Evolutionary conservation across 1,140 invertebrate genomes (phyloP).

Genomic region (Sinonovacula constricta): DNA sequence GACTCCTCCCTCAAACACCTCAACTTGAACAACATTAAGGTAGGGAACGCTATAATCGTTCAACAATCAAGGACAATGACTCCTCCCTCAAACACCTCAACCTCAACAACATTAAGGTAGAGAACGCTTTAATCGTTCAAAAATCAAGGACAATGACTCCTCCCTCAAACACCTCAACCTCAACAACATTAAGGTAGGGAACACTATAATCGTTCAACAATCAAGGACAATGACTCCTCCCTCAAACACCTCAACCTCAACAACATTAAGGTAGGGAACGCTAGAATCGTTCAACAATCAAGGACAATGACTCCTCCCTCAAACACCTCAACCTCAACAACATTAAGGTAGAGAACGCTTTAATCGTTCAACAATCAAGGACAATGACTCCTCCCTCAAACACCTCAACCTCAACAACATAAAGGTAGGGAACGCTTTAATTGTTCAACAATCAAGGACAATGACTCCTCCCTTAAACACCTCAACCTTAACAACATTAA

Average conservation of each 20-base stretch:
- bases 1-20: slow-evolving; percentile 84
- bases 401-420: slow-evolving; percentile 78
- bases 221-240: slow-evolving; percentile 91
- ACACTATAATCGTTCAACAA: too few relatives aligned
- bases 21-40: slow-evolving; percentile 78
- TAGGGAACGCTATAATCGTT: slow-evolving; percentile 50
- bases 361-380: too few relatives aligned
- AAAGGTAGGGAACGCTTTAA: slow-evolving; percentile 66
- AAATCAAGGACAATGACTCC: slow-evolving; percentile 92
- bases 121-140: slow-evolving; percentile 1
- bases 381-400: slow-evolving; percentile 88
- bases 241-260: slow-evolving; percentile 77
- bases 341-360: slow-evolving; percentile 71
- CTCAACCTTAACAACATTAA: slow-evolving; percentile 78
- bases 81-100: slow-evolving; percentile 80
- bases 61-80: slow-evolving; percentile 94
- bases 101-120: slow-evolving; percentile 78
- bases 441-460: slow-evolving; percentile 90
- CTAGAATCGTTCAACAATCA: too few relatives aligned
- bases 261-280: slow-evolving; percentile 75
- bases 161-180: slow-evolving; percentile 79
- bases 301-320: slow-evolving; percentile 90
- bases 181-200: slow-evolving; percentile 77
- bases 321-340: slow-evolving; percentile 77
- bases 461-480: slow-evolving; percentile 86